Base-by-base conservation (phyloP, 2,888 invertebrate genomes). In the Agrotis exclamationis region DNA sequence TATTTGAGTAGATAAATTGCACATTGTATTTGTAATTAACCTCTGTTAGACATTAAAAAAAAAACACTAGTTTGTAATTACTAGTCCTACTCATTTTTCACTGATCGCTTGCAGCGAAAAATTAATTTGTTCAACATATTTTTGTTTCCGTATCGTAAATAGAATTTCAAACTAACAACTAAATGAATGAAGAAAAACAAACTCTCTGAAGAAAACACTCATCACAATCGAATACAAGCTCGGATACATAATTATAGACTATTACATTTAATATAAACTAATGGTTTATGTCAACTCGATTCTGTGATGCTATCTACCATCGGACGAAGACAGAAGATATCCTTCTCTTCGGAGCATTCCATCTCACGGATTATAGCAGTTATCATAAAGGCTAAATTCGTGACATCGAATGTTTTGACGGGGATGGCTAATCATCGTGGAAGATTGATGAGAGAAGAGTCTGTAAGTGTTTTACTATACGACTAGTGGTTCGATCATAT, bases 331-430 rank as follows among this genome's bases (percentile, higher is more conserved):
- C 4, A 47, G 28, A 47, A 62, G 48, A 60, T 13, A 57, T 11
- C 68, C 79, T 72, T 47, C 45, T 68, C 75, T 69, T 70, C 91
- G 80, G 75, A 60, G 33, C 81, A 90, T 90, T 86, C 71, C 86
- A 91, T 90, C n/a, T 82, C 71, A 70, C 85, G 93, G 70, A 86
- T 87, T 22, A 39, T 63, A 82, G 89, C 88, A 67, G 64, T 13
- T 5, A 18, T 16, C n/a, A 69, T 28, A 1, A 33, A 22, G 39
- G 92, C 91, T 93, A 93, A 93, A 93, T 93, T 93, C 93, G 93
- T 91, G 86, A 77, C 82, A 92, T 93, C 90, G 91, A 88, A 88
- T 90, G 86, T 83, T 85, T 51, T 63, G 86, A 66, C 60, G 63
- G 33, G 62, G 66, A 60, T 13, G 44, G 54, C 28, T 45, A 9